Evolutionary conservation across 92 coral and sea anemone genomes (phyloP), one percentile per base, ranked within the genome.

Genomic region (Actinostola sp.): DNA sequence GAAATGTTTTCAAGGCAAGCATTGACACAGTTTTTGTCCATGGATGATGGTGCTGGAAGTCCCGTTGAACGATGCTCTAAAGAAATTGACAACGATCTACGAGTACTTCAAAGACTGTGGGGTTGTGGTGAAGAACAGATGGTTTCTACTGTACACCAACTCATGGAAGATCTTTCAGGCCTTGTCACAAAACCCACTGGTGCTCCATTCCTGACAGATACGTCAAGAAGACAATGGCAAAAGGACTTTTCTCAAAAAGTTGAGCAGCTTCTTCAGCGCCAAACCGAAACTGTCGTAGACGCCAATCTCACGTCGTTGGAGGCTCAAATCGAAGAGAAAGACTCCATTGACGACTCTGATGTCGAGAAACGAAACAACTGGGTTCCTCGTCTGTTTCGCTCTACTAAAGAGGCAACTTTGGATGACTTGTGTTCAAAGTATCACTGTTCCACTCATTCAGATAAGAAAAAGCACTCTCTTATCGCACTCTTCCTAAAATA

Each of bases 401-500:
- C 36, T 17, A 73, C 86, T 1, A 81, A 67, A 45, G 69, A 58
- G 62, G 63, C 70, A 51, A 52, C 75, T 6, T 73, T 81, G 34
- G 76, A 65, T 32, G 81, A 73, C 24, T 64, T 81, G 3, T 66
- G 81, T 70, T 58, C 81, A 66, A 67, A 19, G 3, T 81, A 71
- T 34, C 28, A 65, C 63, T 42, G 46, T 36, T 57, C 76, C 20
- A 56, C 74, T 2, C 59, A 64, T 20, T 52, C 57, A 5, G 62
- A 59, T 25, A 73, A 77, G 70, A 49, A 32, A 30, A 60, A 36
- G 3, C 82, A 87, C 41, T 63, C 78, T 0, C 67, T 87, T 7
- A 39, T 87, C 59, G 79, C 82, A 9, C 67, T 87, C 57, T 87
- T 87, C 68, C 52, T 87, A 23, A 77, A 80, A 43, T 65, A 72